Evolutionary conservation across 1,140 invertebrate species (phyloP).

Genomic region (Camponotus pennsylvanicus): DNA sequence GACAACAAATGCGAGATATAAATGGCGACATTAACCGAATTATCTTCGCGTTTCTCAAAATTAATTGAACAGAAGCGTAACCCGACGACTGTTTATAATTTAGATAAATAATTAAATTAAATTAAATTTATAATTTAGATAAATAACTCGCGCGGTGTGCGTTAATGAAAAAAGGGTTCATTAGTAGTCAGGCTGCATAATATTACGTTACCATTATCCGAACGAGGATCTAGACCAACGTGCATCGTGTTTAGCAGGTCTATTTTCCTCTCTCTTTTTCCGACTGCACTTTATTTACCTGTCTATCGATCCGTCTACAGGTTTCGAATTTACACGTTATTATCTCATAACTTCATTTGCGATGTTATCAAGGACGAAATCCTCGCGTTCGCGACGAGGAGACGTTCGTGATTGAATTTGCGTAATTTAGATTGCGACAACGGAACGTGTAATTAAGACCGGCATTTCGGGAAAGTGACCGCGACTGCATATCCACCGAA

Average conservation of each 20-base stretch:
- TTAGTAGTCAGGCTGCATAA: conserved; percentile 36
- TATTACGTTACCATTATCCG: conserved; percentile 48
- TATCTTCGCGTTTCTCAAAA: neutral
- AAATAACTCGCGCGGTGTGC: neutral
- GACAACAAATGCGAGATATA: neutral
- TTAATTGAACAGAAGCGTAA: neutral
- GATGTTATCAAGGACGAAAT: neutral
- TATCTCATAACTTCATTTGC: neutral
- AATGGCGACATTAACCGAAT: neutral
- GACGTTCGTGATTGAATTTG: neutral
- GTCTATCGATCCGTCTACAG: neutral
- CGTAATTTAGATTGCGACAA: conserved; percentile 28
- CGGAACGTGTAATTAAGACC: conserved; percentile 12
- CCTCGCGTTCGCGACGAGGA: neutral
- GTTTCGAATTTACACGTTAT: neutral
- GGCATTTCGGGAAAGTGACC: conserved; percentile 41
- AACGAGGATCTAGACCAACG: conserved; percentile 30
- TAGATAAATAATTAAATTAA: too few species aligned
- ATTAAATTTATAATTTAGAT: neutral
- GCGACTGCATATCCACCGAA: conserved; percentile 5
- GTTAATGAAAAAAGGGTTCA: neutral
- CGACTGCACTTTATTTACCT: neutral
- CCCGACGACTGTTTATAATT: conserved; percentile 6
- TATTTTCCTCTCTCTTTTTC: neutral
- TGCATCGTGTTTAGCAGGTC: conserved; percentile 1